Base-by-base conservation (phyloP, 2,888 invertebrate genomes). In the Eurois occulta region DNA sequence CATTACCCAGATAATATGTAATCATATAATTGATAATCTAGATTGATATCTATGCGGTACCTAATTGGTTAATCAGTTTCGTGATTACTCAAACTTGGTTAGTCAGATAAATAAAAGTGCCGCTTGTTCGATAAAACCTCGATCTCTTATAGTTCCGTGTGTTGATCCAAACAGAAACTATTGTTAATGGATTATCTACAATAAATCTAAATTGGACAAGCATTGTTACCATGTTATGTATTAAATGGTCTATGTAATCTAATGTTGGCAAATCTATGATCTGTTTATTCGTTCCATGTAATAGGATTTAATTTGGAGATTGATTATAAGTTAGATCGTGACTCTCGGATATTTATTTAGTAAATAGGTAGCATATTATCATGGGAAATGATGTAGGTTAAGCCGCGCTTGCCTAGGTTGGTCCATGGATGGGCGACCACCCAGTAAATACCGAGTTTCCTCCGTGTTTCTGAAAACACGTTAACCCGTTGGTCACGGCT, bases 1-100 rank as follows among this genome's bases (percentile, higher is more conserved):
- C 88, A 89, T 88, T 88, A 90, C 87, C 80, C 85, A 83, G 91
- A 88, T 88, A 84, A 84, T 16, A 58, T 24, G 48, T 66, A 82
- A 83, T 83, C 86, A 71, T 52, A 71, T 70, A 77, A 76, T 72
- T 75, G 79, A 86, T 87, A 75, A 84, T 72, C 69, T 67, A 76
- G 83, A 89, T 88, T 21, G 28, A 75, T 81, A 82, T 87, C 81
- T 32, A 16, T 64, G n/a, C 76, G 72, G 75, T 85, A 35, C 80
- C 84, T 83, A 85, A 89, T 89, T 88, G 83, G 85, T 84, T 83
- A 84, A 89, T 86, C 87, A 76, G 60, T 70, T 78, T 84, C 32
- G 67, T 70, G 83, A 88, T 89, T 75, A 10, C 46, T 1, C 11
- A 21, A 73, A 73, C 69, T 85, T 55, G 21, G 69, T 52, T 78